Evolutionary conservation across 2,888 invertebrate species (phyloP).

Genomic region (Syrista parreyssii): DNA sequence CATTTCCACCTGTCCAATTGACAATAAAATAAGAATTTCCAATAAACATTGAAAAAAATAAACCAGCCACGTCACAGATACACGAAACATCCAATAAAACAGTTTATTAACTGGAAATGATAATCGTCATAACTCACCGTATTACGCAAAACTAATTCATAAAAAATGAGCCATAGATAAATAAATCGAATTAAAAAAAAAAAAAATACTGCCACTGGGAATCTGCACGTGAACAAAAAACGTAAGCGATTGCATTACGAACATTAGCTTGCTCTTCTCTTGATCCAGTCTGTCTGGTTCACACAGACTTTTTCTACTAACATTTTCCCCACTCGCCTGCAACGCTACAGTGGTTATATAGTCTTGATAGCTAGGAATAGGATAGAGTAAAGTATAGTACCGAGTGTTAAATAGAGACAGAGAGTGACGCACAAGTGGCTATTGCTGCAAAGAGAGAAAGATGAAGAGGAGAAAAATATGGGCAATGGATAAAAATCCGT

Average conservation of each 20-base stretch:
- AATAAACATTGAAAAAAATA: no score
- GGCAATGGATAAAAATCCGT: slow-evolving; percentile 55
- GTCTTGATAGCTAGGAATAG: background rate
- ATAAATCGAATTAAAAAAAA: no score
- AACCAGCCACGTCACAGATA: background rate
- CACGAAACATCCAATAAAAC: background rate
- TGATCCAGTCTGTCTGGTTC: background rate
- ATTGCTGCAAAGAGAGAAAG: slow-evolving; percentile 10
- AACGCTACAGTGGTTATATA: background rate
- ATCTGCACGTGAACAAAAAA: background rate
- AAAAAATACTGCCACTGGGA: background rate
- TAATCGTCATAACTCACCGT: background rate
- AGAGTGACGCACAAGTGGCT: slow-evolving; percentile 14
- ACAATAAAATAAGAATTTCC: no score
- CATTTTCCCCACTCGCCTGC: background rate
- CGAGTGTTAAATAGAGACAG: slow-evolving; percentile 45
- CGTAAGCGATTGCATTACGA: background rate
- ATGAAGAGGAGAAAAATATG: slow-evolving; percentile 15
- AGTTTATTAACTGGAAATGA: background rate
- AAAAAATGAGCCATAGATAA: no score
- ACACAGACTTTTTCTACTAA: background rate
- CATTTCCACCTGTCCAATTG: background rate
- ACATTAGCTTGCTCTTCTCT: background rate
- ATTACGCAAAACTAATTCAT: background rate
- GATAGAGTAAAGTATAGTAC: background rate